These are phyloP conservation scores for Strix aluco DNA, from an alignment of 2,113 vertebrate species.

Conservation along the genomic window DNA sequence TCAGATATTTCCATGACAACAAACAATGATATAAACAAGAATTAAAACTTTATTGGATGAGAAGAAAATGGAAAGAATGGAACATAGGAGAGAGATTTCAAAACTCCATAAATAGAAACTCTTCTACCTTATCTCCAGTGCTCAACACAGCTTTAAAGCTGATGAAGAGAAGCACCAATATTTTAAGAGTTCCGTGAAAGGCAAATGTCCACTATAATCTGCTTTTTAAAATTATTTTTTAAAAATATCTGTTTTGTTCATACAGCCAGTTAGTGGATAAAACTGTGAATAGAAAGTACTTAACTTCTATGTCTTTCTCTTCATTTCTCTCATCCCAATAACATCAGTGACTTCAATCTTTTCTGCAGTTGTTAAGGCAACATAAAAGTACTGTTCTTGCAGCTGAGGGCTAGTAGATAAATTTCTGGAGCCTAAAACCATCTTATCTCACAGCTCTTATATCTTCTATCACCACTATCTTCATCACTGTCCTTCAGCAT, in stretches of 20 bases:
- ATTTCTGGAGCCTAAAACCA: not conserved
- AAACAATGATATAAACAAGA: slow-evolving; percentile 9
- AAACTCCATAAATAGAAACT: slow-evolving; percentile 3
- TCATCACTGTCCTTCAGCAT: not conserved
- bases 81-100: not conserved
- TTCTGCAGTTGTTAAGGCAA: not conserved
- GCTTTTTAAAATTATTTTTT: not conserved
- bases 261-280: not conserved
- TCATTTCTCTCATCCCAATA: not conserved
- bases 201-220: not conserved
- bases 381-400: not conserved
- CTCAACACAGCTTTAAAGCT: not conserved
- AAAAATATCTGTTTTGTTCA: not conserved
- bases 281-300: not conserved
- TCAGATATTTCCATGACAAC: slow-evolving; percentile 49
- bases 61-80: not conserved
- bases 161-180: not conserved
- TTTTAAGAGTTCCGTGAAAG: not conserved
- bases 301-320: not conserved
- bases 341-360: not conserved
- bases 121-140: not conserved
- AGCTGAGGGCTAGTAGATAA: not conserved
- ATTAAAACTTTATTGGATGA: slow-evolving; percentile 11
- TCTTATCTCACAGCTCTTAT: not conserved
- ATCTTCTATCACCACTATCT: accelerated